phyloP scores from a whole-genome alignment of 2,888 invertebrate genomes.

The Mycalesis mineus region DNA sequence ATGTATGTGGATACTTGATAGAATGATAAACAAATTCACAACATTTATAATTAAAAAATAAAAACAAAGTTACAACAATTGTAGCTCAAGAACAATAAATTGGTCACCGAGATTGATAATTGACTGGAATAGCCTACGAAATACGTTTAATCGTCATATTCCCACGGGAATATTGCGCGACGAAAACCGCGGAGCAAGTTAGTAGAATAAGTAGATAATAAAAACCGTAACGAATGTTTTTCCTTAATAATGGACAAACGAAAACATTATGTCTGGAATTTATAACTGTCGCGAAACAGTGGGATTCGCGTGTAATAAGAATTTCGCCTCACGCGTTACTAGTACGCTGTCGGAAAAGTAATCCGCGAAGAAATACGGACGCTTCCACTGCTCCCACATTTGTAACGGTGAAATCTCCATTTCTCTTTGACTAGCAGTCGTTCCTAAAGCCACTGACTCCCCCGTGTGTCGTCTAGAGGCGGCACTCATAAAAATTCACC shows the following conservation, averaged over 20 bases:
- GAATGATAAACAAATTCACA: too few species aligned
- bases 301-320: constrained; percentile 68
- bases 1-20: too few species aligned
- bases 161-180: too few species aligned
- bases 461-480: constrained; percentile 61
- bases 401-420: constrained; percentile 75
- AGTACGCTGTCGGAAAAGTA: constrained; percentile 68
- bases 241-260: not conserved
- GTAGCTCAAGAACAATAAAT: too few species aligned
- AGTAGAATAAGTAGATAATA: constrained; percentile 32
- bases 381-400: constrained; percentile 69
- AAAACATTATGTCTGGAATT: constrained; percentile 39
- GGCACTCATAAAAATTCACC: constrained; percentile 74
- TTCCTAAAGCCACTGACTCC: constrained; percentile 68
- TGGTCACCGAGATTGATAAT: too few species aligned
- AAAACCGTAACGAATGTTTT: not conserved
- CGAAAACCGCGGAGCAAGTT: too few species aligned
- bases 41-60: too few species aligned
- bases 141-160: too few species aligned
- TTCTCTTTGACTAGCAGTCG: constrained; percentile 74
- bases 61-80: too few species aligned
- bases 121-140: too few species aligned
- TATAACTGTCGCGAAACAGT: constrained; percentile 63
- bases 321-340: constrained; percentile 64
- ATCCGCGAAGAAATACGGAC: constrained; percentile 72